Evolutionary conservation across 2,797 vertebrate species (phyloP).

Genomic region (Liparis tanakae): DNA sequence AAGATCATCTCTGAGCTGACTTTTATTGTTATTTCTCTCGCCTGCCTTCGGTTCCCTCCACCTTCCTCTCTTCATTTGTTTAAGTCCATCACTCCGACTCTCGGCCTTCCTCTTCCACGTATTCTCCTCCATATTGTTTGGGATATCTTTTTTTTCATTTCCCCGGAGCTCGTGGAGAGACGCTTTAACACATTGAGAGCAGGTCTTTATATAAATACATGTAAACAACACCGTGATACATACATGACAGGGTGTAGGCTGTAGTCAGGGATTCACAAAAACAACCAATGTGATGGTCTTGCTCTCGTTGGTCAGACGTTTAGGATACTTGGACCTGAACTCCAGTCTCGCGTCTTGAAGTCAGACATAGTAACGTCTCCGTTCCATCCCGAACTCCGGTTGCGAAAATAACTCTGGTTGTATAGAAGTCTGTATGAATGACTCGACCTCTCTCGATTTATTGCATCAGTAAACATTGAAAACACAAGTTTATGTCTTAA

Average conservation of each 20-base stretch:
- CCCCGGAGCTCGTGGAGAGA: slow-evolving; percentile 26
- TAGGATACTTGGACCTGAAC: neutral
- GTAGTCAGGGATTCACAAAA: neutral
- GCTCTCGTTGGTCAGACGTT: neutral
- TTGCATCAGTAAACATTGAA: no score
- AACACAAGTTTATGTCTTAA: no score
- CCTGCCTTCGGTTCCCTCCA: neutral
- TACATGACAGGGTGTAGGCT: neutral
- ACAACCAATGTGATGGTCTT: neutral
- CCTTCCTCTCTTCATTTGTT: neutral
- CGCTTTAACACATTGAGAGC: slow-evolving; percentile 17
- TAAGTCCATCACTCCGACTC: neutral
- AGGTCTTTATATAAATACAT: slow-evolving; percentile 1
- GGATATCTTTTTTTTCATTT: slow-evolving; percentile 32
- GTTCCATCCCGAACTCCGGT: neutral
- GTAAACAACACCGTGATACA: neutral
- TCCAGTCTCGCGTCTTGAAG: neutral
- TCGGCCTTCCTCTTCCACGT: slow-evolving; percentile 12
- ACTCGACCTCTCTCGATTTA: no score
- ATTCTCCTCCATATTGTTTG: slow-evolving; percentile 7
- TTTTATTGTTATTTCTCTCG: slow-evolving; percentile 12
- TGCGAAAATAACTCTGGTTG: neutral
- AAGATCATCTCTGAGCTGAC: slow-evolving; percentile 4
- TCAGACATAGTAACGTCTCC: neutral
- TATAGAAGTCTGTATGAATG: no score